Base-by-base conservation (phyloP, 2,888 invertebrate genomes). In the Lamellibrachia satsuma region DNA sequence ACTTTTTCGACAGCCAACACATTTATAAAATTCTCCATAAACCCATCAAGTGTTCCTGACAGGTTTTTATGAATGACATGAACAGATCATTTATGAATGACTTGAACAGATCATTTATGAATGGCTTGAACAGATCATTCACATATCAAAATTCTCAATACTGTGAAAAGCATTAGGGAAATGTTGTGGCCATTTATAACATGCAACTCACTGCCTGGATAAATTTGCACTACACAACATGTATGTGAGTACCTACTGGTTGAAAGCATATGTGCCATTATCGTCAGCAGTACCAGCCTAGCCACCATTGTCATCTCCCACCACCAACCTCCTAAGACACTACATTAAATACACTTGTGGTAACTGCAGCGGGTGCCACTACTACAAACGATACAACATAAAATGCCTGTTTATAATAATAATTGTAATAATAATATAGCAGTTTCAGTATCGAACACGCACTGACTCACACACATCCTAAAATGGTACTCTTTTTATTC, bases 401-500 rank as follows among this genome's bases (percentile, higher is more conserved):
- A n/a, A 75, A 75, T 75, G 75, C 75, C 75, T 75, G 75, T 75
- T 75, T 75, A 75, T 75, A 75, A 57, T 57, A 57, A 57, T 57
- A 8, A 39, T 39, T 39, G 39, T 39, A 39, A 75, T 75, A 75
- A 75, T 75, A 75, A 75, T 75, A 75, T 75, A 75, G 75, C 75
- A 75, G 75, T 75, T 75, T 75, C 75, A 75, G 75, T n/a, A 75
- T 75, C 6, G 75, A 75, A 75, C 75, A 75, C n/a, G n/a, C 75
- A 75, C 15, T 6, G 75, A 75, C n/a, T 75, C n/a, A 22, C 75
- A 22, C 75, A 75, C 22, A 6, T 22, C 22, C 15, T 6, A 1
- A 15, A 75, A 55, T 22, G 22, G 75, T 75, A 75, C n/a, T 75
- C 75, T 75, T 75, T 22, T 75, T 75, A 15, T 75, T 75, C n/a